phyloP scores from a whole-genome alignment of 1,140 invertebrate species.

The Rhagoletis pomonella region DNA sequence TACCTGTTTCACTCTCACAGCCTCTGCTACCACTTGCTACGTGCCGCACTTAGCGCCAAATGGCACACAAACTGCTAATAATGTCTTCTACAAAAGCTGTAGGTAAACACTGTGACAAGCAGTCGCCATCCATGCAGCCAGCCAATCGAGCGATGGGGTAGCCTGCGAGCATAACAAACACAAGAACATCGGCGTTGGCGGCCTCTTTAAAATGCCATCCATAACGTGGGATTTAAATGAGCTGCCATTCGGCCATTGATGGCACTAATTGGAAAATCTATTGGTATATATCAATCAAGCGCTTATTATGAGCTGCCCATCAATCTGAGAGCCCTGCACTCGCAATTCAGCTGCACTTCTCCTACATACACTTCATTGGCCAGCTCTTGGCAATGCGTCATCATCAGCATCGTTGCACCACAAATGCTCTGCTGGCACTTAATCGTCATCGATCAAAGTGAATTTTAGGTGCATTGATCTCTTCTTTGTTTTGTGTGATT shows the following conservation, averaged over 20 bases:
- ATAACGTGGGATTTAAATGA: slow-evolving; percentile 54
- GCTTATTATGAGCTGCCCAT: slow-evolving; percentile 38
- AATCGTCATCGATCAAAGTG: slow-evolving; percentile 44
- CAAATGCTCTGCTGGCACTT: slow-evolving; percentile 4
- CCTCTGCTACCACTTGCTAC: neutral
- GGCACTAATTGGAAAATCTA: slow-evolving; percentile 49
- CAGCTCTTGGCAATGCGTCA: neutral
- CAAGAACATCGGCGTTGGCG: neutral
- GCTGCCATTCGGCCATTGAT: slow-evolving; percentile 42
- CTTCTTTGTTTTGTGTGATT: neutral
- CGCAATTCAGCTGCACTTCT: neutral
- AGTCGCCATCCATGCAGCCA: neutral
- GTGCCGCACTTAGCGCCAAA: slow-evolving; percentile 33
- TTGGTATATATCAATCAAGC: slow-evolving; percentile 39
- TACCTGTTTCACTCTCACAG: neutral
- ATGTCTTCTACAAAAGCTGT: too few relatives aligned
- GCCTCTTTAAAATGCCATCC: slow-evolving; percentile 53
- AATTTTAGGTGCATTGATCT: slow-evolving; percentile 26
- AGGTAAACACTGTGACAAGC: neutral
- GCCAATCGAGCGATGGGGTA: neutral
- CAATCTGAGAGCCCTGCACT: neutral
- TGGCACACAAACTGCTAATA: neutral
- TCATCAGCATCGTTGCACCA: neutral
- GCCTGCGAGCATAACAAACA: neutral
- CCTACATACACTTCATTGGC: neutral